A percentile compares a stretch with the other conserved stretches of the same genome.
Evolutionary conservation across 2,888 invertebrate species (phyloP).

Genomic region (Seira musarum): DNA sequence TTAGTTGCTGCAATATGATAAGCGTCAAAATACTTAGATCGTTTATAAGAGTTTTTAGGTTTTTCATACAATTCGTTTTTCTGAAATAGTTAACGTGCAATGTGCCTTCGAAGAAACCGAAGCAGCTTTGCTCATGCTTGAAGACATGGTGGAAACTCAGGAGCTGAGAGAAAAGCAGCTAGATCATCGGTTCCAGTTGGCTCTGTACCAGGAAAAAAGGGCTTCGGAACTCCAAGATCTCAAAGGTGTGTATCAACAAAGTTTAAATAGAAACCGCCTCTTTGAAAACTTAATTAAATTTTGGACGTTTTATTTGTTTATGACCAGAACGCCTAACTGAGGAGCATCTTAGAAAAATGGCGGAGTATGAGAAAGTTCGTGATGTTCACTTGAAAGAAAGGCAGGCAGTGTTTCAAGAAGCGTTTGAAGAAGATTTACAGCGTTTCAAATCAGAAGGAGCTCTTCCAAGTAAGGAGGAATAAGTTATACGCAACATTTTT

Average conservation of each 20-base stretch:
- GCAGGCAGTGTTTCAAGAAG: conserved; percentile 81
- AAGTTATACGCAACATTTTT: neutral
- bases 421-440: conserved; percentile 80
- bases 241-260: conserved; percentile 74
- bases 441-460: conserved; percentile 78
- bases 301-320: conserved; percentile 46
- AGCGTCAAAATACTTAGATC: too few relatives aligned
- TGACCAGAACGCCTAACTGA: conserved; percentile 75
- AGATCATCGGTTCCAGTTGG: conserved; percentile 82
- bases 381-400: conserved; percentile 77
- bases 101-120: conserved; percentile 69
- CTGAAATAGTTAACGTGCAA: conserved; percentile 65
- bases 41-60: neutral
- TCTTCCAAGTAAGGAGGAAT: conserved; percentile 75
- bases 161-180: conserved; percentile 82
- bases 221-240: conserved; percentile 75
- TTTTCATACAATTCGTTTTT: too few relatives aligned
- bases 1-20: too few relatives aligned
- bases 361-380: conserved; percentile 76
- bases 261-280: neutral
- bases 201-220: conserved; percentile 81
- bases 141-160: conserved; percentile 79
- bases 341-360: conserved; percentile 77
- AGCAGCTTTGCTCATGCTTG: conserved; percentile 65
- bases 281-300: neutral